Conservation (phyloP, 2,888 invertebrate genomes). For the Frankliniella fusca region DNA sequence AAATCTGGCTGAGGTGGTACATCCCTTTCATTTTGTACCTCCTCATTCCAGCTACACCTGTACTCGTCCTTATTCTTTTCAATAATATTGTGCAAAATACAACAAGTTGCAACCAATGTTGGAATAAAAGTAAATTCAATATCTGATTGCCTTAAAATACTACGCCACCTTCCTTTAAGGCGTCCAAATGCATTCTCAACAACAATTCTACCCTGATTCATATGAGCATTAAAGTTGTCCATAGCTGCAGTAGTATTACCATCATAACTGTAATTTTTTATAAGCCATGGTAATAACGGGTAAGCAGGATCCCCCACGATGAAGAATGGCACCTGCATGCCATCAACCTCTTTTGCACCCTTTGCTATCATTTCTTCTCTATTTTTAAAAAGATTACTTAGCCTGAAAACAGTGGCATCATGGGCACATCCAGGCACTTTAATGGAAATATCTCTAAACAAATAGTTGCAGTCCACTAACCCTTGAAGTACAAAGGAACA, state of each 20-base stretch:
- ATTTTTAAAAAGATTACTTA: background rate
- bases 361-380: conserved; percentile 28
- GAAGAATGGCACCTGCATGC: conserved; percentile 36
- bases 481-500: conserved; percentile 38
- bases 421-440: conserved; percentile 31
- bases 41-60: background rate
- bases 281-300: conserved; percentile 38
- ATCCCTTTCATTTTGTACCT: background rate
- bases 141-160: conserved; percentile 39
- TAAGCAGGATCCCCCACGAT: conserved; percentile 39
- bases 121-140: conserved; percentile 38
- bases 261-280: conserved; percentile 36
- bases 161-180: conserved; percentile 41
- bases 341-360: conserved; percentile 32
- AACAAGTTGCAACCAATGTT: conserved; percentile 40
- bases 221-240: conserved; percentile 38
- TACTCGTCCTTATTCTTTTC: conserved; percentile 36
- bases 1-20: background rate
- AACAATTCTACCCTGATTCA: conserved; percentile 35
- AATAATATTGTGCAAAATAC: conserved; percentile 39
- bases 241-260: conserved; percentile 35
- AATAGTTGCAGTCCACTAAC: conserved; percentile 38
- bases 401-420: conserved; percentile 24
- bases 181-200: conserved; percentile 42
- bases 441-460: conserved; percentile 35